Conservation (phyloP, 1,140 invertebrate species). For the Drosophila baimaii region DNA sequence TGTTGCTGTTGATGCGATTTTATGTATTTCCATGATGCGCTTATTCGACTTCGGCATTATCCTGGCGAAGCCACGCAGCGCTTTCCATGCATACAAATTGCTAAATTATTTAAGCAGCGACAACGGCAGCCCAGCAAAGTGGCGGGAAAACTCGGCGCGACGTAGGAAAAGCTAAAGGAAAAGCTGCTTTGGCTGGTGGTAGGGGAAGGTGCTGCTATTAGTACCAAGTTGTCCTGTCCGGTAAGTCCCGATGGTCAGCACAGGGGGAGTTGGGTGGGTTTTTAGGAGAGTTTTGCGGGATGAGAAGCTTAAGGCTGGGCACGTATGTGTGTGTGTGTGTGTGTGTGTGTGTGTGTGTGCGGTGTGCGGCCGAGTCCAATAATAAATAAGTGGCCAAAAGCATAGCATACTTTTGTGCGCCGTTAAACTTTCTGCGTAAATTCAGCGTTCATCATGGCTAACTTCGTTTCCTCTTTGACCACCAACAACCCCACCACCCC, state of each 20-base stretch:
- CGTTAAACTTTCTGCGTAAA: slow-evolving; percentile 76
- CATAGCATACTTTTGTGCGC: slow-evolving; percentile 72
- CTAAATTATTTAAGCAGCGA: slow-evolving; percentile 79
- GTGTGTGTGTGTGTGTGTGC: slow-evolving; percentile 11
- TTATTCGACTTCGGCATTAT: slow-evolving; percentile 79
- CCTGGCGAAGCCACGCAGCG: slow-evolving; percentile 62
- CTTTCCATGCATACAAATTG: slow-evolving; percentile 82
- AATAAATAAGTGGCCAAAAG: slow-evolving; percentile 79
- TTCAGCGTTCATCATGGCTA: slow-evolving; percentile 63
- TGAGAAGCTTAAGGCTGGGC: slow-evolving; percentile 52
- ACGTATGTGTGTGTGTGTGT: slow-evolving; percentile 26
- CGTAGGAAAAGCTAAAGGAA: not conserved
- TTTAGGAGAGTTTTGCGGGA: slow-evolving; percentile 12
- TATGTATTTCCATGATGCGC: slow-evolving; percentile 80
- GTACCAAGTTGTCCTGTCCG: slow-evolving; percentile 65
- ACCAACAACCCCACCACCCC: too few relatives aligned
- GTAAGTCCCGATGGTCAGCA: slow-evolving; percentile 48
- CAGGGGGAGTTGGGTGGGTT: too few relatives aligned
- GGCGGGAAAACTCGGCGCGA: slow-evolving; percentile 3
- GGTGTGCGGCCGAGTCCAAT: slow-evolving; percentile 52
- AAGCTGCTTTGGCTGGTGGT: not conserved
- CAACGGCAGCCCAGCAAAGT: slow-evolving; percentile 16
- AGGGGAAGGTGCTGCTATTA: slow-evolving; percentile 63
- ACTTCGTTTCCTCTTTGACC: slow-evolving; percentile 34
- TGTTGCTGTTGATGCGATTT: slow-evolving; percentile 74